phyloP scores from a whole-genome alignment of 1,140 invertebrate genomes.

The Drosophila pandora region DNA sequence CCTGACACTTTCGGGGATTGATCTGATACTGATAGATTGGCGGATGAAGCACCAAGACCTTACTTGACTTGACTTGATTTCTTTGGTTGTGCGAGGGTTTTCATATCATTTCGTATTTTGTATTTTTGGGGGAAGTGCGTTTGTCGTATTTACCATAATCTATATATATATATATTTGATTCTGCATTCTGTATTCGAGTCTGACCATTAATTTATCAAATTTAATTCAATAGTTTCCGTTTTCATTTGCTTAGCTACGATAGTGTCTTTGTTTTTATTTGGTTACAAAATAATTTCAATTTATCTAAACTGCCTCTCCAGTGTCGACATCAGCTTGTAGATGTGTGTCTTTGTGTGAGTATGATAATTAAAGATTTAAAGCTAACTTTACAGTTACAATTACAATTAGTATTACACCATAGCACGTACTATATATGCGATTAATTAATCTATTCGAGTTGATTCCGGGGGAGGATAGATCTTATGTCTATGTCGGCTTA shows the following conservation, averaged over 20 bases:
- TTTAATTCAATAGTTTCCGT: conserved; percentile 57
- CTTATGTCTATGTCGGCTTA: conserved; percentile 30
- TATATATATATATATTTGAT: conserved; percentile 43
- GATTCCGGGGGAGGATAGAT: conserved; percentile 22
- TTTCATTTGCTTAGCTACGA: conserved; percentile 69
- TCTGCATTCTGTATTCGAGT: conserved; percentile 27
- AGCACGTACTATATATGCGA: conserved; percentile 19
- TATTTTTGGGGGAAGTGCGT: conserved; percentile 19
- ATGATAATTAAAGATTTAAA: conserved; percentile 44
- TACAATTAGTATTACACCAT: conserved; percentile 41
- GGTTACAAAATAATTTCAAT: conserved; percentile 75
- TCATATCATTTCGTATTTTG: not conserved
- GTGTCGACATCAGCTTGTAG: conserved; percentile 16
- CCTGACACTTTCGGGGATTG: conserved; percentile 33
- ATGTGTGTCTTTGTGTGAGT: conserved; percentile 33
- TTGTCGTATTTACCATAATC: conserved; percentile 27
- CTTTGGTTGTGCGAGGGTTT: conserved; percentile 45
- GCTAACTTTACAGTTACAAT: conserved; percentile 65
- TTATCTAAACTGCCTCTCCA: conserved; percentile 66
- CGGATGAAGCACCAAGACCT: conserved; percentile 39
- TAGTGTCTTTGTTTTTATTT: conserved; percentile 29
- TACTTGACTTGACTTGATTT: conserved; percentile 24
- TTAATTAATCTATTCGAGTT: conserved; percentile 61
- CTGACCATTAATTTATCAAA: conserved; percentile 49
- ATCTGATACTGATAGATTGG: conserved; percentile 47